These are phyloP conservation scores for Naso thynnoides DNA, from an alignment of 2,797 vertebrate species.

Conservation along the genomic window DNA sequence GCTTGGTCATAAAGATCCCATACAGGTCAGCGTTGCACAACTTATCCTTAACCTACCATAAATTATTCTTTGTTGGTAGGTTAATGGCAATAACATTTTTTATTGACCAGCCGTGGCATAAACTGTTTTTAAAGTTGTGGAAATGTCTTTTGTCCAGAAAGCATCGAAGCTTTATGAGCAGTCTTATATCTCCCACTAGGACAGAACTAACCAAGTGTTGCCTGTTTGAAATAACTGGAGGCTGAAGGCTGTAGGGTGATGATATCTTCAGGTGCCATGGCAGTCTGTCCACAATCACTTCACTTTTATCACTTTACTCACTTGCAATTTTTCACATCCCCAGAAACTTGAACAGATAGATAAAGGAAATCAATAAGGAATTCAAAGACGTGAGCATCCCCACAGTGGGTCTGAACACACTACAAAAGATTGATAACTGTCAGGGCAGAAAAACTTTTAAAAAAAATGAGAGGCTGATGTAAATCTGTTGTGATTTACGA, in stretches of 20 bases:
- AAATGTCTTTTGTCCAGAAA: constrained; percentile 18
- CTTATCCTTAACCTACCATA: constrained; percentile 21
- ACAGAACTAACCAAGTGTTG: not conserved
- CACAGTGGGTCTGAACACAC: constrained; percentile 32
- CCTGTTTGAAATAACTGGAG: constrained; percentile 7
- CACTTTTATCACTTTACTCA: constrained; percentile 39
- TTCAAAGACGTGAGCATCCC: constrained; percentile 38
- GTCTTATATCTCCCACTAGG: constrained; percentile 4
- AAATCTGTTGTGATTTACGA: constrained; percentile 35
- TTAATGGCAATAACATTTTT: constrained; percentile 30
- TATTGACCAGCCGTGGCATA: constrained; percentile 21
- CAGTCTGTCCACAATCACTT: constrained; percentile 53
- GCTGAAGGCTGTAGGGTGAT: constrained; percentile 15
- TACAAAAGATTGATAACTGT: constrained; percentile 38
- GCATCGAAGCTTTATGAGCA: constrained; percentile 15
- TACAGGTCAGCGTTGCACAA: constrained; percentile 37
- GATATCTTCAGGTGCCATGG: constrained; percentile 42
- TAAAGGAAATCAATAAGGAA: constrained; percentile 72
- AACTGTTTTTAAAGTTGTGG: constrained; percentile 24
- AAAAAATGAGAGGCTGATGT: constrained; percentile 9
- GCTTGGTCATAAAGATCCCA: constrained; percentile 47
- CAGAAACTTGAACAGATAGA: constrained; percentile 43
- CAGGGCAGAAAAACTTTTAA: constrained; percentile 15
- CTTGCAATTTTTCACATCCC: constrained; percentile 55
- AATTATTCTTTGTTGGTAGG: constrained; percentile 1